Percentiles rank a stretch among this genome's conserved stretches.
Conservation (phyloP, 2,113 vertebrate genomes). For the Chrysochloris asiatica region DNA sequence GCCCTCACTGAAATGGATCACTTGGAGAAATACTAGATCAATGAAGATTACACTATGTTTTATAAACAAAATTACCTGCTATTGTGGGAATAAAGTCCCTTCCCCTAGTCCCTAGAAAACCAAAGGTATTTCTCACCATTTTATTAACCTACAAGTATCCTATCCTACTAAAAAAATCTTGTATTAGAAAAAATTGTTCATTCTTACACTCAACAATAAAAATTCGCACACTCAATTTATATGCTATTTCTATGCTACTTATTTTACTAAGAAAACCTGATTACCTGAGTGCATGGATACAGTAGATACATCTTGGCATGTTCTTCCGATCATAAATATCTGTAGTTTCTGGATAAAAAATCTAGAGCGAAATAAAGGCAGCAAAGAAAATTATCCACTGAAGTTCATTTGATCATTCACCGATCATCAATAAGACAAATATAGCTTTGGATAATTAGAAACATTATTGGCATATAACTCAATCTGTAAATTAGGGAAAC, state of each 20-base stretch:
- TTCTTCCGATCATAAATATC: slow-evolving; percentile 99
- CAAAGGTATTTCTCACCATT: slow-evolving; percentile 35
- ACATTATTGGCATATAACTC: background rate
- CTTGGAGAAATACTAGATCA: background rate
- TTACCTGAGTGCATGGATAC: slow-evolving; percentile 98
- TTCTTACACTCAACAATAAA: background rate
- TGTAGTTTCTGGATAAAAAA: slow-evolving; percentile 99
- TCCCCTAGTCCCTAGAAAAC: background rate
- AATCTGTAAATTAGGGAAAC: background rate
- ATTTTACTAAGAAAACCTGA: background rate
- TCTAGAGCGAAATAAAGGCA: slow-evolving; percentile 86
- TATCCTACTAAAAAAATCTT: slow-evolving; percentile 18
- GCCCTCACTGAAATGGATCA: background rate
- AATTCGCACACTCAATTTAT: background rate
- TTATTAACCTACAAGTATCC: background rate
- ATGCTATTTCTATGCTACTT: background rate
- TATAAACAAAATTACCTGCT: slow-evolving; percentile 7
- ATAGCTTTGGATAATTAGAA: background rate
- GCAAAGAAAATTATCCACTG: background rate
- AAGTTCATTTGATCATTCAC: background rate
- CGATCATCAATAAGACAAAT: background rate
- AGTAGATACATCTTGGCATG: slow-evolving; percentile 99
- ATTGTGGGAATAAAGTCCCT: slow-evolving; percentile 36
- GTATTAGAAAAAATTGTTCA: background rate
- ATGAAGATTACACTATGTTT: slow-evolving; percentile 8